Evolutionary conservation across 2,113 vertebrate species (phyloP), one percentile per base, ranked within the genome.

Genomic region (Notothenia rossii): DNA sequence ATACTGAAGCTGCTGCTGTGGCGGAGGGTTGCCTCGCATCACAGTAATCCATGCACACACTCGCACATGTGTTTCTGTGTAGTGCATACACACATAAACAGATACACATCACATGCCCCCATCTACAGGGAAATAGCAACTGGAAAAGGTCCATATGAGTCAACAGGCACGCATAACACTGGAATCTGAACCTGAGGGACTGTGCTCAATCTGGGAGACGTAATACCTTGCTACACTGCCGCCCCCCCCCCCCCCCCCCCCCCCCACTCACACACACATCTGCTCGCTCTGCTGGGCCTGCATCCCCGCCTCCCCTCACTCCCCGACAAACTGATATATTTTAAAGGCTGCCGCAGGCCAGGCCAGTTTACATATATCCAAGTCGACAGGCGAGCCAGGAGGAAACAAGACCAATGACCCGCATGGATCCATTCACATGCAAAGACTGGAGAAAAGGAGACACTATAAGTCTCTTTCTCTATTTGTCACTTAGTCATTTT

Each of bases 361-460:
- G 87, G 90, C 91, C 92, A 85, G 69, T 94, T 93, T 91, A 91
- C 88, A 90, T 88, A 94, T 91, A 95, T 96, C 87, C 81, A 91
- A 92, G 85, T 91, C 85, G 95, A 96, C 95, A 96, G 93, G 86
- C 84, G 76, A 89, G 90, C 92, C 87, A 81, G 84, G 86, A 87
- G 91, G 93, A 91, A 93, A 88, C 79, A 93, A 91, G 91, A 90
- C 89, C 93, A 88, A 89, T 94, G 94, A 96, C 94, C 94, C 91
- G 75, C 82, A 91, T 79, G 86, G 89, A 94, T 94, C 82, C 45
- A 81, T 88, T 94, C 88, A 82, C 86, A 90, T 86, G 90, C 81
- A 75, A 83, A 81, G 75, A 89, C 81, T 72, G 72, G 54, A 87
- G 84, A 90, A 88, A 86, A 82, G 65, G 12, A 87, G 72, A 84